Evolutionary conservation across 2,113 vertebrate species (phyloP), one percentile per base, ranked within the genome.

Genomic region (Barbus barbus): DNA sequence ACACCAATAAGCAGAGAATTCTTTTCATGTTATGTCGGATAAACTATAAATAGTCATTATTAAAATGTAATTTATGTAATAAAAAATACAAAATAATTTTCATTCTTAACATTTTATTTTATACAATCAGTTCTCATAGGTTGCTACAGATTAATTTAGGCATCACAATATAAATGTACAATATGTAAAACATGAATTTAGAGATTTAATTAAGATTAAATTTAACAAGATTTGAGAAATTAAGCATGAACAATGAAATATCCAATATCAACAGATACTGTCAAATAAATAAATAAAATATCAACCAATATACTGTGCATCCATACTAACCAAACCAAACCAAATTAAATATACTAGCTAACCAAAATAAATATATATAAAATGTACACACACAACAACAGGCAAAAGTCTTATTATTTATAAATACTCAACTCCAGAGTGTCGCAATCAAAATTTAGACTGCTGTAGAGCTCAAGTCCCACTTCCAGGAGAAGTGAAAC

Each of bases 401-500:
- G 9, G 38, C 38, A 41, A 41, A 41, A 41, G 38, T 41, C 38
- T 41, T 38, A 38, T 38, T 46, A 46, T 46, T 13, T 46, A 46
- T 46, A 46, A 46, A 46, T 46, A 13, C 3, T 46, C 44, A 46
- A 3, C 12, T 46, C 44, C 11, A 46, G 31, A 14, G 20, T 78
- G 5, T 9, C 8, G 1, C 41, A 76, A 33, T 20, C 4, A 4
- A 53, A 51, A 76, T 41, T 26, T 9, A 60, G 13, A 60, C 14
- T 3, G 74, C 53, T 13, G 13, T 53, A 75, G 3, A 51, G 16
- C 16, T 12, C 2, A 12, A 58, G 18, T 77, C 51, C 56, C 11
- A n/a, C 75, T 61, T 78, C 33, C 56, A 26, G 22, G 8, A 60
- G 53, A 78, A 60, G 53, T 78, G 53, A 78, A 78, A 71, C 65